Percentiles rank a stretch among this genome's conserved stretches.
Evolutionary conservation across 2,113 vertebrate species (phyloP).

Genomic region (Stomatorhinus ivindoensis): DNA sequence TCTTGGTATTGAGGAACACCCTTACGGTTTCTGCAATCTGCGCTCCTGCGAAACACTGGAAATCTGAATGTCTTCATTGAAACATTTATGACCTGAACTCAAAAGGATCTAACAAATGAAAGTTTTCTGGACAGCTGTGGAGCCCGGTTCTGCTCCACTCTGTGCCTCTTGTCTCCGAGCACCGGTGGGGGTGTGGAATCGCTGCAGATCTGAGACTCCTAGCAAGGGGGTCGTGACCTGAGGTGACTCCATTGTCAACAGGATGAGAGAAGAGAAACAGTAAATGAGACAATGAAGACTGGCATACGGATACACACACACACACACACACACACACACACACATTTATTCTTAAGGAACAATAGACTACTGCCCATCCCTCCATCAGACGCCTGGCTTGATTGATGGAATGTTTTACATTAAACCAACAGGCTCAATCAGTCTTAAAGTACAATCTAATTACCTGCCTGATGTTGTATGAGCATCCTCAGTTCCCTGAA

Average conservation of each 20-base stretch:
- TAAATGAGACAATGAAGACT: not conserved
- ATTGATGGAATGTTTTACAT: not conserved
- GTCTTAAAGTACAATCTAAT: not conserved
- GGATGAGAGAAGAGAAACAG: not conserved
- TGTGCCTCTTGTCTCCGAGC: not conserved
- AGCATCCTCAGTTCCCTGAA: not conserved
- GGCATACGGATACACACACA: not conserved
- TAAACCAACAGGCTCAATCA: not conserved
- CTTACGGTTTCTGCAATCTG: not conserved
- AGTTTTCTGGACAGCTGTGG: not conserved
- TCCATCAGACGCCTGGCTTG: not conserved
- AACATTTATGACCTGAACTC: not conserved
- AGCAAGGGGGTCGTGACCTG: not conserved
- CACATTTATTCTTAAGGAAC: not conserved
- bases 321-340: not conserved
- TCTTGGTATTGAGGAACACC: not conserved
- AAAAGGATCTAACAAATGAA: not conserved
- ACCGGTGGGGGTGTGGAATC: not conserved
- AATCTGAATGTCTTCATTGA: not conserved
- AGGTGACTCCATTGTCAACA: not conserved
- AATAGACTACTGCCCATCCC: not conserved
- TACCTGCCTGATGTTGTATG: not conserved
- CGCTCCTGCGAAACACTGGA: not conserved
- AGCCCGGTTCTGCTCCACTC: not conserved
- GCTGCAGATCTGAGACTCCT: not conserved